Evolutionary conservation across 1,140 invertebrate species (phyloP), one percentile per base, ranked within the genome.

Genomic region (Brachionus sp.): DNA sequence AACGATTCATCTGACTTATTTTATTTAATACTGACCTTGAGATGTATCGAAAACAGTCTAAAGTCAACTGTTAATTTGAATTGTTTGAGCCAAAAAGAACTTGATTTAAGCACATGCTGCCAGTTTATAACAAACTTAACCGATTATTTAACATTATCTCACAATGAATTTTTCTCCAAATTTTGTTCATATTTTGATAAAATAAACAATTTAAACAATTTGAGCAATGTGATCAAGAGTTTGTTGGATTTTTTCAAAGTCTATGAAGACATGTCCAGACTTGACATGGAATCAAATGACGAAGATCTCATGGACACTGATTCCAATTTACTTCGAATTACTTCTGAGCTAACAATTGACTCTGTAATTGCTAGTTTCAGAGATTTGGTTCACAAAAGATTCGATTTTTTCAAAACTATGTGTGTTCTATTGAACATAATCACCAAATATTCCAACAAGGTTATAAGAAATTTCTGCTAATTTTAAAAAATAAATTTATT

Each of bases 221-320:
- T 75, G 13, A 35, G 10, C 23, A 33, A 25, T 46, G 12, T 75
- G 6, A 46, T 75, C 5, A 9, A 46, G 19, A 75, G 44, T 13
- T 46, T 75, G 5, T 75, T 75, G 5, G 70, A 75, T 62, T 64
- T 80, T 16, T 66, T 80, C 50, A 80, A 62, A 35, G 46, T 80
- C 3, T 13, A 80, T 19, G 19, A 66, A n/a, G 39, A 53, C 13
- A 6, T 50, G 16, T 5, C 29, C 13, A 12, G 13, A 35, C n/a
- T 37, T 23, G 75, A 53, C 33, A 46, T 37, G 7, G 44, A 33
- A 16, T 7, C 29, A 0, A 23, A 53, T 37, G 75, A 53, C 12
- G 46, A 78, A 46, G 25, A 29, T 13, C 2, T 29, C 4, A 80
- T 66, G 39, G 77, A 80, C n/a, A 66, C 62, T n/a, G 77, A 80